Evolutionary conservation across 2,797 vertebrate genomes (phyloP).

Genomic region (Petrocephalus sullivani): DNA sequence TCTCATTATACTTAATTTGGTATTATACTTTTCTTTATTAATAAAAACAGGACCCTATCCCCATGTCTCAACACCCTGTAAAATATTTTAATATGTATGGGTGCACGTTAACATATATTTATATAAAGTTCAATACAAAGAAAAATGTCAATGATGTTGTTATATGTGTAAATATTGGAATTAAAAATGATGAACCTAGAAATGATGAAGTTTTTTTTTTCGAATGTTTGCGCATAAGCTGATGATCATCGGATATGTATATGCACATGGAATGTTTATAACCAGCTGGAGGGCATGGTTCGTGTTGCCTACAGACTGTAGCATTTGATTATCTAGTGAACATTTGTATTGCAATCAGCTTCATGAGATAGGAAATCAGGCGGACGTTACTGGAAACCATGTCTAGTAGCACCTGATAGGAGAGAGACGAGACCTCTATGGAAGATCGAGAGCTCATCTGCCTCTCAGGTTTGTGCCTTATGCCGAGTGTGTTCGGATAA

Average conservation of each 20-base stretch:
- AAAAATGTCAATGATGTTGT: not conserved
- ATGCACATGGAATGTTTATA: not conserved
- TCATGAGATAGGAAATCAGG: not conserved
- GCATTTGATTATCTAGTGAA: not conserved
- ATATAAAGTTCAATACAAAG: not conserved
- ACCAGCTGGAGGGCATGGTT: not conserved
- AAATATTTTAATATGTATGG: not conserved
- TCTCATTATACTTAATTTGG: not conserved
- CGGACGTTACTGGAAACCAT: not conserved
- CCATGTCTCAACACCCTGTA: not conserved
- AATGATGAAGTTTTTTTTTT: not conserved
- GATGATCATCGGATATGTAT: not conserved
- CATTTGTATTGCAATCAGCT: not conserved
- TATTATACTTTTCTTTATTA: not conserved
- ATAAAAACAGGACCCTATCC: not conserved
- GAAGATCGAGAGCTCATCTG: not conserved
- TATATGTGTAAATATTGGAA: not conserved
- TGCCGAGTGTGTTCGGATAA: not conserved
- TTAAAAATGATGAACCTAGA: conserved; percentile 4
- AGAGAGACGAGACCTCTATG: not conserved
- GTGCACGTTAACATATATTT: not conserved
- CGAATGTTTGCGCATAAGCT: not conserved
- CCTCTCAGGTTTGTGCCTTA: not conserved
- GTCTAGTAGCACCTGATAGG: not conserved
- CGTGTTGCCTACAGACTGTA: not conserved